Percentiles rank a stretch among this genome's conserved stretches.
Evolutionary conservation across 1,140 invertebrate genomes (phyloP).

Genomic region (Polypedilum pembai): DNA sequence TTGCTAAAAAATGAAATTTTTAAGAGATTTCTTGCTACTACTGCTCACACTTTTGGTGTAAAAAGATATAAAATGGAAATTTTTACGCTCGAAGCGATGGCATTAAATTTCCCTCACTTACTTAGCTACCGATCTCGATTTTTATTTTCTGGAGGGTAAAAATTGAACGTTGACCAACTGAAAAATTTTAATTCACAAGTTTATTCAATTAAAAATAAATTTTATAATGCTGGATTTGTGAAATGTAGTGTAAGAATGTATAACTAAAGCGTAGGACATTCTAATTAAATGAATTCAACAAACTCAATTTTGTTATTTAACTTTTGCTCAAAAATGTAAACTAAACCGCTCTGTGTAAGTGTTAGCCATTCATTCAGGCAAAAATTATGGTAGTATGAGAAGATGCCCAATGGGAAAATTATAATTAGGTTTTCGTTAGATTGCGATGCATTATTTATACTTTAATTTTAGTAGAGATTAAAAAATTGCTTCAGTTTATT

Average conservation of each 20-base stretch:
- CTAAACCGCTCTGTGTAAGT: too few species aligned
- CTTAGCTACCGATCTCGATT: too few species aligned
- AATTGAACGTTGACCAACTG: constrained; percentile 9
- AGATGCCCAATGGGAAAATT: constrained; percentile 9
- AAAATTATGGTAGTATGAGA: not conserved
- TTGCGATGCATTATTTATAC: constrained; percentile 10
- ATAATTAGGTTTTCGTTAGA: constrained; percentile 28
- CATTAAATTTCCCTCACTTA: too few species aligned
- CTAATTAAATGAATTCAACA: not conserved
- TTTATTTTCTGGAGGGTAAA: not conserved
- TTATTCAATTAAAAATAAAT: constrained; percentile 25
- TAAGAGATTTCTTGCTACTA: not conserved
- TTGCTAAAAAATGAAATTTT: constrained; percentile 4
- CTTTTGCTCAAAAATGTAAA: too few species aligned
- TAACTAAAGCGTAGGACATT: not conserved
- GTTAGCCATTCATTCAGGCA: too few species aligned
- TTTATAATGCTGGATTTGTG: constrained; percentile 1
- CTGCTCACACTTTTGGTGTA: not conserved
- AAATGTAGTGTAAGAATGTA: constrained; percentile 20
- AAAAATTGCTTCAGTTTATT: constrained; percentile 16
- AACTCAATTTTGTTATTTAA: too few species aligned
- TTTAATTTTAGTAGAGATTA: constrained; percentile 20
- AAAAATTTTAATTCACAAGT: constrained; percentile 14
- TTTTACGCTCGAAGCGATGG: not conserved
- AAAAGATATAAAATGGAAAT: not conserved